phyloP scores from a whole-genome alignment of 2,797 vertebrate genomes.

The Takifugu ocellatus region DNA sequence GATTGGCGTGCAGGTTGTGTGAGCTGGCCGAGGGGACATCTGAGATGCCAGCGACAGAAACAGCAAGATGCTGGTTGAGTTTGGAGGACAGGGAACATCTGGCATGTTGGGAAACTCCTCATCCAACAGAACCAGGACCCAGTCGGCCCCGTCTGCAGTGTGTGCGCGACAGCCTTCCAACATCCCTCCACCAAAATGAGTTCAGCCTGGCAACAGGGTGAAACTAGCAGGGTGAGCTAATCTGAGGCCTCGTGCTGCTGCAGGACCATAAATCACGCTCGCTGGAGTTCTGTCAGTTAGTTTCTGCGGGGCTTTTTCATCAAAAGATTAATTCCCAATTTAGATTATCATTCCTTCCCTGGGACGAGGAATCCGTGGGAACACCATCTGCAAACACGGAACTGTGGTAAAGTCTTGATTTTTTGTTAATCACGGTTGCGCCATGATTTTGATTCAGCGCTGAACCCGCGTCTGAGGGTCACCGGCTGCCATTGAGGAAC shows the following conservation, averaged over 20 bases:
- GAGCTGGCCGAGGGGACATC: slow-evolving; percentile 29
- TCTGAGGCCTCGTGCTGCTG: slow-evolving; percentile 34
- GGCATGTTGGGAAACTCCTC: background rate
- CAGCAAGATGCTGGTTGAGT: background rate
- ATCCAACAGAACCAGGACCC: slow-evolving; percentile 9
- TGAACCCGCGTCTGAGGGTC: no score
- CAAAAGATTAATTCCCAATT: slow-evolving; percentile 1
- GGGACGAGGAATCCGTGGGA: no score
- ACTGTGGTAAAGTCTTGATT: no score
- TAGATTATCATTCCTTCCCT: background rate
- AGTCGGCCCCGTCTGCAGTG: slow-evolving; percentile 7
- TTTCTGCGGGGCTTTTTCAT: background rate
- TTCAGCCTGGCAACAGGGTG: slow-evolving; percentile 15
- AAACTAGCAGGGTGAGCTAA: slow-evolving; percentile 12
- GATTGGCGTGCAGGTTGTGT: slow-evolving; percentile 35
- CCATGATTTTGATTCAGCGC: no score
- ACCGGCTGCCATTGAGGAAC: no score
- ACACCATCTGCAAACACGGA: no score
- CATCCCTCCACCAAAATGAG: slow-evolving; percentile 20
- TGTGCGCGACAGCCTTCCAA: slow-evolving; percentile 8
- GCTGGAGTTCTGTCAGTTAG: background rate
- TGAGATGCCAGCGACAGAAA: slow-evolving; percentile 4
- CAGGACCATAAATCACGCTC: slow-evolving; percentile 30
- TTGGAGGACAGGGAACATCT: slow-evolving; percentile 2
- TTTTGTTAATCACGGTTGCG: no score